These are phyloP conservation scores for Ptiloglossa arizonensis DNA, from an alignment of 1,140 invertebrate genomes.

Conservation along the genomic window DNA sequence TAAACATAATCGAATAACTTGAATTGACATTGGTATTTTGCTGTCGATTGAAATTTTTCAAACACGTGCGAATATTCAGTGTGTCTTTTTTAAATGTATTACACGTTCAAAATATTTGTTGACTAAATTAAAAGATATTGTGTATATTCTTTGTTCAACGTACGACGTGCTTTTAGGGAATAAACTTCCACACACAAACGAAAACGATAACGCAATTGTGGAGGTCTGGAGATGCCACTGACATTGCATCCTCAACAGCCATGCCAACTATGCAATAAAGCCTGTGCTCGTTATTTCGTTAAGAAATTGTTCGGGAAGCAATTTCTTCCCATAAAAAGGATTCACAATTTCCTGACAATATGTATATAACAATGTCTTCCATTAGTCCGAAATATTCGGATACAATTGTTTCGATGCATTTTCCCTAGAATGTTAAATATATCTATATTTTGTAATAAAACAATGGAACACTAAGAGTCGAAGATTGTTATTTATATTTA, in stretches of 20 bases:
- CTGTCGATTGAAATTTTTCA: no score
- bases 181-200: conserved; percentile 98
- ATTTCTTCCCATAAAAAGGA: no score
- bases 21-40: no score
- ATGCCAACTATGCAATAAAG: conserved; percentile 94
- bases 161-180: conserved; percentile 86
- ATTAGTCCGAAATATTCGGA: conserved; percentile 24
- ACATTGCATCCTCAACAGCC: conserved; percentile 89
- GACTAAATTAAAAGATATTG: no score
- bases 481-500: not conserved
- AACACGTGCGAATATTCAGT: no score
- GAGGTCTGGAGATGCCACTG: conserved; percentile 92
- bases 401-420: not conserved
- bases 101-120: no score
- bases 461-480: conserved; percentile 29
- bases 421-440: not conserved
- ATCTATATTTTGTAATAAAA: conserved; percentile 48
- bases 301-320: not conserved
- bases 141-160: conserved; percentile 23
- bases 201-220: conserved; percentile 99
- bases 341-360: not conserved
- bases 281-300: not conserved
- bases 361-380: conserved; percentile 51
- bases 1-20: no score
- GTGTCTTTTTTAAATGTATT: no score